Conservation (phyloP, 2,888 invertebrate genomes). For the Acleris laterana region DNA sequence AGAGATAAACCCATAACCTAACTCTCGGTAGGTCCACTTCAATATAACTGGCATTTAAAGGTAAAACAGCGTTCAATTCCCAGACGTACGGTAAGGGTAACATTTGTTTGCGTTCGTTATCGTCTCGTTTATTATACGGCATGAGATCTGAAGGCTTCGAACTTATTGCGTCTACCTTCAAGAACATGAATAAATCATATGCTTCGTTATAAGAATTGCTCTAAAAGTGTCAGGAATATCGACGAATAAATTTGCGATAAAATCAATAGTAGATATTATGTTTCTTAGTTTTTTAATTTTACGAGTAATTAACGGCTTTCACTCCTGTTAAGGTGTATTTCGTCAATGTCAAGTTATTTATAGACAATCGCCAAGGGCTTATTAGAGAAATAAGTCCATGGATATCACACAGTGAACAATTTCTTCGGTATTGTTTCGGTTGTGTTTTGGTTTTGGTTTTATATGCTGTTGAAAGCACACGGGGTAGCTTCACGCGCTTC, state of each 20-base stretch:
- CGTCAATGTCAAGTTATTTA: no score
- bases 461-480: no score
- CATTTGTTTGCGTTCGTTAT: constrained; percentile 56
- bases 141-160: constrained; percentile 62
- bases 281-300: constrained; percentile 3
- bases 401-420: no score
- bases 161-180: constrained; percentile 73
- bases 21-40: no score
- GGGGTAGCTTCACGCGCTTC: no score
- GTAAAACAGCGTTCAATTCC: neutral
- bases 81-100: neutral
- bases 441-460: no score
- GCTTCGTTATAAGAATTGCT: constrained; percentile 78
- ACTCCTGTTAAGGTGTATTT: neutral
- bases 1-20: no score
- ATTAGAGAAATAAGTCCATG: no score
- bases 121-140: constrained; percentile 73
- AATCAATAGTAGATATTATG: constrained; percentile 35
- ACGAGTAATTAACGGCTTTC: neutral
- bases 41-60: neutral
- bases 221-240: constrained; percentile 61
- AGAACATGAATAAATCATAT: constrained; percentile 79
- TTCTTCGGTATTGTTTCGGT: no score
- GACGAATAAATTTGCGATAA: constrained; percentile 40
- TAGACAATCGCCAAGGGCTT: no score